phyloP scores from a whole-genome alignment of 2,797 vertebrate genomes.

The Schizopygopsis pylzovi region DNA sequence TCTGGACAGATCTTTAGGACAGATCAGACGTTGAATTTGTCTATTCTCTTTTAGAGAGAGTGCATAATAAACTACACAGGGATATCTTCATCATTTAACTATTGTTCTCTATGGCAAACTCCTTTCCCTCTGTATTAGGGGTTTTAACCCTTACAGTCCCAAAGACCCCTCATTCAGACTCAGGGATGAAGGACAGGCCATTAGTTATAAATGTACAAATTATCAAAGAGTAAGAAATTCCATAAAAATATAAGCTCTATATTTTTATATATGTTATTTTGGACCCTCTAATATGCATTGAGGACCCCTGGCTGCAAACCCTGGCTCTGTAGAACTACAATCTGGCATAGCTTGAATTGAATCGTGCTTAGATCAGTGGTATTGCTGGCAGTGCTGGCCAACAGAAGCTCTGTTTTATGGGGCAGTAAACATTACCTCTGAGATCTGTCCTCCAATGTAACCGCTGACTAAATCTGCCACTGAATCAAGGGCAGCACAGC shows the following conservation, averaged over 20 bases:
- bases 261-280: neutral
- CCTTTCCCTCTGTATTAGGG: neutral
- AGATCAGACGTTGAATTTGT: neutral
- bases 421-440: slow-evolving; percentile 72
- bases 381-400: slow-evolving; percentile 58
- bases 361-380: slow-evolving; percentile 63
- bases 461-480: slow-evolving; percentile 68
- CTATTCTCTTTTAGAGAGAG: neutral
- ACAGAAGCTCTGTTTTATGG: slow-evolving; percentile 66
- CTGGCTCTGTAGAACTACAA: neutral
- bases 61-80: neutral
- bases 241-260: neutral
- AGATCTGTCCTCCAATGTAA: slow-evolving; percentile 68
- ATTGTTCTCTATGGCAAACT: neutral
- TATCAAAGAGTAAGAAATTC: neutral
- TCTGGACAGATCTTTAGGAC: neutral
- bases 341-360: slow-evolving; percentile 49
- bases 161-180: neutral
- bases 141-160: neutral
- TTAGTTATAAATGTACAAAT: neutral
- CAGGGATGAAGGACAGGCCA: neutral
- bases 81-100: neutral
- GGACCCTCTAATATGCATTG: neutral
- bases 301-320: neutral
- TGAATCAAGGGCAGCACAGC: slow-evolving; percentile 62